These are phyloP conservation scores for Lissocephala sabroskyi DNA, from an alignment of 2,888 invertebrate genomes.

Conservation along the genomic window DNA sequence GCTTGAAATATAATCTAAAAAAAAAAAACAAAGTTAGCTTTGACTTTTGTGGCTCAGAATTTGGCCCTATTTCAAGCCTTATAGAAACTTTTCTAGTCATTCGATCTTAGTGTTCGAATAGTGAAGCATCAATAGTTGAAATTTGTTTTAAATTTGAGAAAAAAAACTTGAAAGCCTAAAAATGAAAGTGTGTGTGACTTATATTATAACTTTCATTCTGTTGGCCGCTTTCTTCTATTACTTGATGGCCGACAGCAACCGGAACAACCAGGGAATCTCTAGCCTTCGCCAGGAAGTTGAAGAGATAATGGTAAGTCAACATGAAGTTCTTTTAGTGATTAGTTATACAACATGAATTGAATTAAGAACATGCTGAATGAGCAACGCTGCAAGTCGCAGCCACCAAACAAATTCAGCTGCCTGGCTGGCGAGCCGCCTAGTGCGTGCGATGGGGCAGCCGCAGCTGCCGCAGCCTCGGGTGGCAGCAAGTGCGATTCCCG, in stretches of 20 bases:
- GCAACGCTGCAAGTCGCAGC: neutral
- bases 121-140: no score
- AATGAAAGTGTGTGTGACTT: conserved; percentile 8
- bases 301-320: conserved; percentile 29
- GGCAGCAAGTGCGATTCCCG: conserved; percentile 11
- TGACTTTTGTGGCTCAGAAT: no score
- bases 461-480: neutral
- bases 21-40: no score
- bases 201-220: conserved; percentile 28
- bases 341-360: no score
- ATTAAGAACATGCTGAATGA: neutral
- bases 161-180: no score
- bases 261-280: conserved; percentile 10
- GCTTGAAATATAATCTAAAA: no score
- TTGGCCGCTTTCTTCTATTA: conserved; percentile 28
- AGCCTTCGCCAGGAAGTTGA: conserved; percentile 24
- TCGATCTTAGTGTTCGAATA: no score
- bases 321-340: neutral
- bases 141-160: no score
- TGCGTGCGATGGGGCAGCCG: no score
- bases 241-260: conserved; percentile 21
- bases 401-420: neutral
- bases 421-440: neutral
- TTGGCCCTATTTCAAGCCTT: no score
- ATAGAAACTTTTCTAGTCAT: no score